Base-by-base conservation (phyloP, 23 tunicate genomes). In the Trididemnum nubilum region DNA sequence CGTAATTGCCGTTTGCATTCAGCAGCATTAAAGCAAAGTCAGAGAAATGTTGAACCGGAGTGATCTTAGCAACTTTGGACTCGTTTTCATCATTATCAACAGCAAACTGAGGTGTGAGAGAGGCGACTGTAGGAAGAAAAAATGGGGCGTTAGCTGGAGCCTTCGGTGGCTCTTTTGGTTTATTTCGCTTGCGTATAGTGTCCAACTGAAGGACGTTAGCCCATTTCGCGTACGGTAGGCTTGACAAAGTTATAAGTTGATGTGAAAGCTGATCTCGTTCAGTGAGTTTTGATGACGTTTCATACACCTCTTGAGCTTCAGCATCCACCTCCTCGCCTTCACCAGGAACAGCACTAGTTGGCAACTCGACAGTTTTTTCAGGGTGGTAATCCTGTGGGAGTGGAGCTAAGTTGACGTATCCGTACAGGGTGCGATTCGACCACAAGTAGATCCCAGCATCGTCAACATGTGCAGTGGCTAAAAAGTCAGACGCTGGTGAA, bases 381-480 rank as follows among this genome's bases (percentile, higher is more conserved):
- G 97, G 92, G 51, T 82, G 81, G 59, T 51, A 82, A 64, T 78
- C 88, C 37, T 51, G 28, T 1, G 94, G 88, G 4, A 94, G 57
- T 15, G 90, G 88, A 37, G 63, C 40, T 27, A 85, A 76, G 32
- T 83, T 80, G 26, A 91, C 83, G 50, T 67, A 79, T 4, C 81
- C 50, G 58, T 64, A 87, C n/a, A 93, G 24, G 18, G 98, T 33
- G 24, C 67, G 70, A 58, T 96, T 96, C 36, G 90, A 83, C 99
- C 99, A 96, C 37, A 96, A 39, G 64, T 76, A 96, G 1, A 96
- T 73, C 5, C 97, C 97, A 4, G 77, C 73, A 18, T 88, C 94
- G 65, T 91, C 99, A 2, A 84, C 94, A 59, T 96, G 99, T 60
- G 94, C 36, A 23, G 97, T 96, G n/a, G 97, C 99, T 24, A 96